Evolutionary conservation across 2,888 invertebrate genomes (phyloP).

Genomic region (Alcis repandata): DNA sequence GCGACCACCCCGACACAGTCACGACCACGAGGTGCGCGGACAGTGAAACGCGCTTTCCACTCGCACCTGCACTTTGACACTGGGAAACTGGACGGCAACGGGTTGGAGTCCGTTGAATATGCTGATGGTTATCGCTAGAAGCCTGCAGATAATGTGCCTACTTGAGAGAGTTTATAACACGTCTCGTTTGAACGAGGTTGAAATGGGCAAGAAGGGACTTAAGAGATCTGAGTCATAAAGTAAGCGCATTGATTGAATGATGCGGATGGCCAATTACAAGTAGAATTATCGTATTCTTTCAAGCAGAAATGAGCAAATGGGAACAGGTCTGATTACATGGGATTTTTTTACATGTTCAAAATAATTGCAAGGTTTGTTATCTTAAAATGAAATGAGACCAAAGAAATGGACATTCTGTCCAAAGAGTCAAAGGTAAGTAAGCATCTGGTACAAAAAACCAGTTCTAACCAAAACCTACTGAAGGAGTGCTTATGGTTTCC

Average conservation of each 20-base stretch:
- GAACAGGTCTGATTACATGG: no score
- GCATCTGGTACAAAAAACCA: slow-evolving; percentile 18
- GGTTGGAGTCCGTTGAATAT: slow-evolving; percentile 21
- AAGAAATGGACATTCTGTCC: background rate
- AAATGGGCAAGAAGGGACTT: no score
- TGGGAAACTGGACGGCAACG: slow-evolving; percentile 32
- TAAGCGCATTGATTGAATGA: no score
- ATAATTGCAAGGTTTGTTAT: background rate
- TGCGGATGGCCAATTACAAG: no score
- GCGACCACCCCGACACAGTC: slow-evolving; percentile 31
- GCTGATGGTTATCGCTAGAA: slow-evolving; percentile 12
- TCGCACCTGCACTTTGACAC: slow-evolving; percentile 73
- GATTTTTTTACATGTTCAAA: background rate
- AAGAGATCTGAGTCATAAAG: no score
- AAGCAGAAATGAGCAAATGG: no score
- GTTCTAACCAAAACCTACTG: slow-evolving; percentile 15
- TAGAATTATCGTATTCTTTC: no score
- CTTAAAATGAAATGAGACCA: background rate
- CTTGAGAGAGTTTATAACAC: background rate
- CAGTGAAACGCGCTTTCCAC: slow-evolving; percentile 74
- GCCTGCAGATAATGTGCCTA: background rate
- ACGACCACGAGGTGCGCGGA: slow-evolving; percentile 41
- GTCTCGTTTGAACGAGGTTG: background rate
- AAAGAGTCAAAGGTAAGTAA: slow-evolving; percentile 15
- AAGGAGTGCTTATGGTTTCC: slow-evolving; percentile 23